Percentiles rank a stretch among this genome's conserved stretches.
These are phyloP conservation scores for Brienomyrus brachyistius DNA, from an alignment of 2,113 vertebrate species.

Conservation along the genomic window DNA sequence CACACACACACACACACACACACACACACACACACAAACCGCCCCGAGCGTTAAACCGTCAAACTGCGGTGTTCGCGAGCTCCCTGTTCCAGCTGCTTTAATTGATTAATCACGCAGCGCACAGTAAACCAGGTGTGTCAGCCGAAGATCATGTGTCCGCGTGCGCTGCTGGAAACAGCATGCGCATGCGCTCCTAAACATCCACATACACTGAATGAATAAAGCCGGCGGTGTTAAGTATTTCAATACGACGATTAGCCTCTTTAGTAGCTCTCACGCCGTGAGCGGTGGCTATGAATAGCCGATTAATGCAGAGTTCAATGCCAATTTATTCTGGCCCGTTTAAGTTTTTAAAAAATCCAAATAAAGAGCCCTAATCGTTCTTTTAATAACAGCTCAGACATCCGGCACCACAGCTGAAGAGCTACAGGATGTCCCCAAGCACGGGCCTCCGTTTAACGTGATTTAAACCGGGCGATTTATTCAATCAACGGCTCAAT, in stretches of 20 bases:
- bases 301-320: neutral
- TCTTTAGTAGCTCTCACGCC: neutral
- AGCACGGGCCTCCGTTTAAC: neutral
- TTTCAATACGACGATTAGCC: neutral
- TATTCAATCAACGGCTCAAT: conserved; percentile 8
- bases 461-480: neutral
- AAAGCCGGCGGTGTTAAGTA: neutral
- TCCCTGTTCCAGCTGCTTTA: neutral
- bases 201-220: neutral
- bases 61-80: neutral
- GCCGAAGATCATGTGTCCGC: neutral
- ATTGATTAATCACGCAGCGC: neutral
- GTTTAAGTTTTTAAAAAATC: neutral
- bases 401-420: neutral
- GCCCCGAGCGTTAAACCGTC: neutral
- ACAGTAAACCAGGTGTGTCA: neutral
- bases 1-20: neutral
- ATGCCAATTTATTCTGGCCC: neutral
- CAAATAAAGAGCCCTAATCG: neutral
- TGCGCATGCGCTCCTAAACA: neutral
- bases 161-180: neutral
- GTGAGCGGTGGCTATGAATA: neutral
- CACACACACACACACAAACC: no score
- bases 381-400: neutral
- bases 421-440: neutral